Base-by-base conservation (phyloP, 2,888 invertebrate species). In the Volucella zonaria region DNA sequence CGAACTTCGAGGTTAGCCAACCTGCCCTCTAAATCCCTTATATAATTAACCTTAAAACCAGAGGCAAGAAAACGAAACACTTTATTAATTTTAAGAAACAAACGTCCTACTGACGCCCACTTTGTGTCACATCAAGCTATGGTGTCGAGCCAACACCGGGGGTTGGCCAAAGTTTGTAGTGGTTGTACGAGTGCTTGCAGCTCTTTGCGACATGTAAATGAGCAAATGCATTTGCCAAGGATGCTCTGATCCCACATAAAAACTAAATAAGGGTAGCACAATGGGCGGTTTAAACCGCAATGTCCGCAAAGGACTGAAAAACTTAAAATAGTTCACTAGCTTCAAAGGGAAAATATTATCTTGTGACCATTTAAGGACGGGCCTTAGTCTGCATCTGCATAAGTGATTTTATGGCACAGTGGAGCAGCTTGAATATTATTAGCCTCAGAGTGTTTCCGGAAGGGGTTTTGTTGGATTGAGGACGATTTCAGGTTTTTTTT, bases 41-140 rank as follows among this genome's bases (percentile, higher is more conserved):
- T 77, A 85, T 85, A 85, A 85, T 85, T 81, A 85, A 81, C 85
- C 81, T 68, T 81, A 76, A 81, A 81, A 76, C 71, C 81, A 18
- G 40, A 52, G 81, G 81, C 81, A 85, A 85, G 81, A 85, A 85
- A 85, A 58, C 62, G 81, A 81, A 85, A 85, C 81, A 81, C 67
- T 85, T 80, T 81, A 81, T 85, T 85, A 85, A 85, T 85, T 85
- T 85, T 76, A 43, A 42, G 73, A 81, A 77, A 68, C 85, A 85
- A 85, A 80, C 64, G 73, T 70, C 74, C 62, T 49, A 80, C 73
- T 67, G 71, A 85, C 85, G 85, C 85, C 85, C 85, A 73, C 81
- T 81, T 73, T 73, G 56, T 85, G 81, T 85, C 81, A 85, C 76
- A 85, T 85, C 85, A 85, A 81, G 62, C 67, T 61, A 73, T 43